These are phyloP conservation scores for Scalopus aquaticus DNA, from an alignment of 2,113 vertebrate species.

Conservation along the genomic window DNA sequence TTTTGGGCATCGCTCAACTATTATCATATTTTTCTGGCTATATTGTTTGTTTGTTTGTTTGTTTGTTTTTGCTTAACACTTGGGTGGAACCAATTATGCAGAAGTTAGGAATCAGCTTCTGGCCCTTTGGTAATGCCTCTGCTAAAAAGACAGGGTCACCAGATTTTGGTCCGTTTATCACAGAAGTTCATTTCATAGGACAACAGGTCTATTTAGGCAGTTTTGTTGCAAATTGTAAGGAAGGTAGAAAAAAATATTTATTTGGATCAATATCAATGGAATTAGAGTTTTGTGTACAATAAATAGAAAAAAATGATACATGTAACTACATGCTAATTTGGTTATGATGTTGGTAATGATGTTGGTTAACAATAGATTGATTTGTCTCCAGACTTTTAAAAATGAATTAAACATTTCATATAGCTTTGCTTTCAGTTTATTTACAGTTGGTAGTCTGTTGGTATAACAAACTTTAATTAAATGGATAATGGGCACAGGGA, in stretches of 20 bases:
- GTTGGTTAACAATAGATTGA: not conserved
- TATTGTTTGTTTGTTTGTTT: not conserved
- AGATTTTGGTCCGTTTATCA: constrained; percentile 16
- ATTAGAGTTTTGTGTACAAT: not conserved
- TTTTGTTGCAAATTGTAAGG: not conserved
- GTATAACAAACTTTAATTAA: not conserved
- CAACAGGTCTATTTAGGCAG: not conserved
- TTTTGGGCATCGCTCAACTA: constrained; percentile 49
- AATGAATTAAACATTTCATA: not conserved
- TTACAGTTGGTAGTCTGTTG: not conserved
- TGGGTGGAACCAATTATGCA: constrained; percentile 54
- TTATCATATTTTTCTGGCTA: constrained; percentile 53
- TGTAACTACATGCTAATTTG: not conserved
- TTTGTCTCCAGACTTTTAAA: not conserved
- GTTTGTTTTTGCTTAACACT: not conserved
- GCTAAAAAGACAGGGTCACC: not conserved
- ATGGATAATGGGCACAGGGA: not conserved
- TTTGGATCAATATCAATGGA: not conserved
- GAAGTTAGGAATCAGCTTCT: constrained; percentile 39
- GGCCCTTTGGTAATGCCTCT: not conserved
- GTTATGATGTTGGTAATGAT: not conserved
- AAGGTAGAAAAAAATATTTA: not conserved
- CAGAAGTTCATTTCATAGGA: not conserved
- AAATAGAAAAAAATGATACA: not conserved
- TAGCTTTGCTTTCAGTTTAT: not conserved